A percentile compares a stretch with the other conserved stretches of the same genome.
Evolutionary conservation across 2,113 vertebrate species (phyloP).

Genomic region (Prinia subflava): DNA sequence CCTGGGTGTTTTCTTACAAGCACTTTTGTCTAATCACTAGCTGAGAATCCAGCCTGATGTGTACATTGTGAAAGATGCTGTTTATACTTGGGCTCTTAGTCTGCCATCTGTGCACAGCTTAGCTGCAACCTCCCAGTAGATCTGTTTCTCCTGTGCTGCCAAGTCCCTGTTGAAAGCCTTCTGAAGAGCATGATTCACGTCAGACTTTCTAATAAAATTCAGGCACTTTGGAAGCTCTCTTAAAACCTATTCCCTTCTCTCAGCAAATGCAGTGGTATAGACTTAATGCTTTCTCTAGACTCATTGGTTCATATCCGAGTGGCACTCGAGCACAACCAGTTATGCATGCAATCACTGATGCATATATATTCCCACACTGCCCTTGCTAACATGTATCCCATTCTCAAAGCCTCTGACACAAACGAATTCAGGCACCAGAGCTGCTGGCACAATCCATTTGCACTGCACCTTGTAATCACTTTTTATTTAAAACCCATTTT

Average conservation of each 20-base stretch:
- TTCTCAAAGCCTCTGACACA: conserved; percentile 4
- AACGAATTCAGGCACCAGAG: background rate
- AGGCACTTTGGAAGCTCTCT: background rate
- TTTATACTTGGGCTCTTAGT: conserved; percentile 35
- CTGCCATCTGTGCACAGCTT: conserved; percentile 10
- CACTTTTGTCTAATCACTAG: background rate
- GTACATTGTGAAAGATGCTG: conserved; percentile 23
- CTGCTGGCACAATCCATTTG: background rate
- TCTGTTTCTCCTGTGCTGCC: background rate
- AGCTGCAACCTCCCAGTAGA: conserved; percentile 1
- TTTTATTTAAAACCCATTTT: conserved; percentile 13
- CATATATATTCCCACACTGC: background rate
- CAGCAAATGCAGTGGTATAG: background rate
- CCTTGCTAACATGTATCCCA: background rate
- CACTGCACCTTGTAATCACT: background rate
- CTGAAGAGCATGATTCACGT: background rate
- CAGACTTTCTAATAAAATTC: background rate
- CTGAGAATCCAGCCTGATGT: conserved; percentile 14
- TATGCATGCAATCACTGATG: background rate
- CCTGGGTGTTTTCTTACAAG: background rate
- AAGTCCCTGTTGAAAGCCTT: background rate
- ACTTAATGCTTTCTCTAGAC: conserved; percentile 1
- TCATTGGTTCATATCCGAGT: background rate
- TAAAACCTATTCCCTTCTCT: background rate
- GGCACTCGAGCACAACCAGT: background rate